Percentiles rank a stretch among this genome's conserved stretches.
Conservation (phyloP, 2,888 invertebrate genomes). For the Elegia similella region DNA sequence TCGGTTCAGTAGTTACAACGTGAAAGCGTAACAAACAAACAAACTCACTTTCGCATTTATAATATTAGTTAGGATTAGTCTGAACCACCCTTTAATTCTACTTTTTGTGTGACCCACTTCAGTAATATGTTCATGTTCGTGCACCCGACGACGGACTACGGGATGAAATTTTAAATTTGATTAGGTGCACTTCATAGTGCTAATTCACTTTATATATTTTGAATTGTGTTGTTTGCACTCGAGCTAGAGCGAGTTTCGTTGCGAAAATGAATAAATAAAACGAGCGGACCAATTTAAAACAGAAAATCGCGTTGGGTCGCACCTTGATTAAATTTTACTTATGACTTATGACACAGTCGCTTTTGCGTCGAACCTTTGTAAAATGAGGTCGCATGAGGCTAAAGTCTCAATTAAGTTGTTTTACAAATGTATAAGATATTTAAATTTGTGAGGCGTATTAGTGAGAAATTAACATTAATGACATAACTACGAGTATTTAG, state of each 20-base stretch:
- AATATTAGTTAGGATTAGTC: too few relatives aligned
- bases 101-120: constrained; percentile 15
- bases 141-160: background rate
- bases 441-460: too few relatives aligned
- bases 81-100: background rate
- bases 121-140: background rate
- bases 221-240: background rate
- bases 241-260: background rate
- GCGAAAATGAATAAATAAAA: constrained; percentile 7
- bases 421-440: background rate
- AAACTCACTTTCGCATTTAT: too few relatives aligned
- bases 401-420: background rate
- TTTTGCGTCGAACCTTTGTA: background rate
- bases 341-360: constrained; percentile 7
- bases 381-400: background rate
- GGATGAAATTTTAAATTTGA: constrained; percentile 12
- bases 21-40: too few relatives aligned
- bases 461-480: too few relatives aligned
- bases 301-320: constrained; percentile 1
- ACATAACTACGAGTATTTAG: too few relatives aligned
- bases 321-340: constrained; percentile 10
- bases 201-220: constrained; percentile 14
- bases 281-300: constrained; percentile 3
- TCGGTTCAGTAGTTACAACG: too few relatives aligned
- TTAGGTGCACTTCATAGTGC: constrained; percentile 1